These are phyloP conservation scores for Aegithalos caudatus DNA, from an alignment of 2,113 vertebrate species.

Conservation along the genomic window DNA sequence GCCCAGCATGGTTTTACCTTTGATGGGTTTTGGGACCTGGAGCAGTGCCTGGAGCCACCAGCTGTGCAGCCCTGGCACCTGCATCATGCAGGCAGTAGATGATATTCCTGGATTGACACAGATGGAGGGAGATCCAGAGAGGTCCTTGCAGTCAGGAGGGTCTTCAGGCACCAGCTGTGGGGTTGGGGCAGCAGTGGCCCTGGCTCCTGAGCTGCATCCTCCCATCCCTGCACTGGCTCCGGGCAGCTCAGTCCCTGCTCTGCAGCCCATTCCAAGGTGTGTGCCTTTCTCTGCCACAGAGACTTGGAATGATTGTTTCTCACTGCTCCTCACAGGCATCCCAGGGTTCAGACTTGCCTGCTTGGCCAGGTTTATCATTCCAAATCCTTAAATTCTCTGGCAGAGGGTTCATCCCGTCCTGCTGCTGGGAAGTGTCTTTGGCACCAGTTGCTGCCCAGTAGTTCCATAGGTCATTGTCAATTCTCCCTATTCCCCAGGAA, in stretches of 20 bases:
- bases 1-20: not conserved
- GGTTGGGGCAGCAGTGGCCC: not conserved
- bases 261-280: not conserved
- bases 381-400: not conserved
- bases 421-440: not conserved
- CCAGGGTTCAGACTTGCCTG: not conserved
- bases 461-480: rapidly evolving
- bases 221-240: not conserved
- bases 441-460: too few relatives aligned
- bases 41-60: not conserved
- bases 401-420: not conserved
- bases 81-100: rapidly evolving
- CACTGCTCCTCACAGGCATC: too few relatives aligned
- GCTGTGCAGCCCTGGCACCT: not conserved
- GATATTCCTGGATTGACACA: rapidly evolving
- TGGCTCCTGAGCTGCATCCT: not conserved
- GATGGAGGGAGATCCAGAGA: not conserved
- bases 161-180: rapidly evolving
- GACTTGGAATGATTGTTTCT: not conserved
- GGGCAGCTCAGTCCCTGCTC: not conserved
- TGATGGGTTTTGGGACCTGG: not conserved
- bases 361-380: rapidly evolving
- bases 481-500: rapidly evolving
- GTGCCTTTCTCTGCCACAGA: not conserved
- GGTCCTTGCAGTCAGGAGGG: not conserved